These are phyloP conservation scores for Oscheius myriophilus DNA, from an alignment of 2,888 invertebrate species.

Conservation along the genomic window DNA sequence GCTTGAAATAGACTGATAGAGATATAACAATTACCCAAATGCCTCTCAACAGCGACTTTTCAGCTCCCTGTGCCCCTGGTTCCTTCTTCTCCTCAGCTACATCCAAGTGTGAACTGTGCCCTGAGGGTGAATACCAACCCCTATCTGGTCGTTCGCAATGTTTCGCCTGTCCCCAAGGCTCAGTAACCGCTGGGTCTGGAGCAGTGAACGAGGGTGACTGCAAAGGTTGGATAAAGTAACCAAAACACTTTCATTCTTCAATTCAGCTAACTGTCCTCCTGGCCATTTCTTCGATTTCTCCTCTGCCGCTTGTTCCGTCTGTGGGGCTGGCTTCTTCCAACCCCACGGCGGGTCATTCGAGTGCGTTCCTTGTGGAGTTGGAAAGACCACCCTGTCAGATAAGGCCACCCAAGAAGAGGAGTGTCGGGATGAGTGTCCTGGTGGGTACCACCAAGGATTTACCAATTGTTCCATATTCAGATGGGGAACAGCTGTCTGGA, in stretches of 20 bases:
- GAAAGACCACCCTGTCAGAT: constrained; percentile 69
- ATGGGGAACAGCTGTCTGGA: constrained; percentile 73
- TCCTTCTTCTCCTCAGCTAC: constrained; percentile 68
- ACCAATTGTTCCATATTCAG: constrained; percentile 37
- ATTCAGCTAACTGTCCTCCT: constrained; percentile 64
- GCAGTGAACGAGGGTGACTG: constrained; percentile 65
- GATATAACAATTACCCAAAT: background rate
- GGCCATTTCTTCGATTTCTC: constrained; percentile 68
- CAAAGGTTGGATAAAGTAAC: constrained; percentile 55
- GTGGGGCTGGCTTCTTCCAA: constrained; percentile 70
- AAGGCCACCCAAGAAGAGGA: constrained; percentile 63
- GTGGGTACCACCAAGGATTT: constrained; percentile 25
- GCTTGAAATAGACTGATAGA: background rate
- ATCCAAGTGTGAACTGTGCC: constrained; percentile 70
- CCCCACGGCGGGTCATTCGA: constrained; percentile 60
- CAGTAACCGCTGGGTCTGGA: constrained; percentile 67
- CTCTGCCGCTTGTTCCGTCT: constrained; percentile 55
- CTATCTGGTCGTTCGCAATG: constrained; percentile 66
- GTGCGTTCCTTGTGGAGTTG: constrained; percentile 69
- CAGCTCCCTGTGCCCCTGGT: constrained; percentile 72
- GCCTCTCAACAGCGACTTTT: constrained; percentile 23
- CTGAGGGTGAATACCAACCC: constrained; percentile 70
- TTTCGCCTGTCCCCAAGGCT: constrained; percentile 67
- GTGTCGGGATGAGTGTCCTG: constrained; percentile 69
- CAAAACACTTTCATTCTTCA: background rate